A percentile compares a stretch with the other conserved stretches of the same genome.
Conservation (phyloP, 2,888 invertebrate species). For the Drosophila acutilabella region DNA sequence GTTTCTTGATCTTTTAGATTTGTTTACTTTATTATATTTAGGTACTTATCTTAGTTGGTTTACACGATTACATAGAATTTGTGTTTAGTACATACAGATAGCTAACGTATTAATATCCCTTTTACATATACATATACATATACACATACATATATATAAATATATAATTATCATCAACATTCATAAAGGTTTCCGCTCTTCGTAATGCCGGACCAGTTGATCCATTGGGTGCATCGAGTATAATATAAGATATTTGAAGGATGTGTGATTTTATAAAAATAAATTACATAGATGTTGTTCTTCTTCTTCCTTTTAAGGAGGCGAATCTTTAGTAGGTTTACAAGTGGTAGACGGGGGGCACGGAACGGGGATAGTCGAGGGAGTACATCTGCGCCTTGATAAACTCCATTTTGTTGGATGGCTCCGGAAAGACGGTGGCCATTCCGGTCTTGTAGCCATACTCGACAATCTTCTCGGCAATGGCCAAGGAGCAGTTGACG, state of each 20-base stretch:
- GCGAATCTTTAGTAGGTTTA: conserved; percentile 37
- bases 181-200: conserved; percentile 3
- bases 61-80: conserved; percentile 72
- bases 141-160: neutral
- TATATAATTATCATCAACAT: conserved; percentile 48
- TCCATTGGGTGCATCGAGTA: conserved; percentile 1
- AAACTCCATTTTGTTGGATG: conserved; percentile 89
- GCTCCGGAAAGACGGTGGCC: conserved; percentile 92
- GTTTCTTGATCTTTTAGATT: conserved; percentile 4
- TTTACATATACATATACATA: conserved; percentile 51
- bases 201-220: conserved; percentile 16
- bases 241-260: conserved; percentile 15
- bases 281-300: conserved; percentile 65
- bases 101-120: conserved; percentile 72
- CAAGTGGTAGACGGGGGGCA: conserved; percentile 87
- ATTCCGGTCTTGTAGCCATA: conserved; percentile 92
- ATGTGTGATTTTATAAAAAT: conserved; percentile 63
- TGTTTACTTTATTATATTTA: conserved; percentile 36
- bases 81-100: conserved; percentile 53
- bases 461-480: conserved; percentile 92
- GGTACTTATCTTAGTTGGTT: conserved; percentile 69
- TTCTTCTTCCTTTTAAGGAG: conserved; percentile 10
- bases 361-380: conserved; percentile 88
- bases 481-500: conserved; percentile 93
- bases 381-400: conserved; percentile 93